Conservation (phyloP, 2,888 invertebrate species). For the Cheilosia impressa region DNA sequence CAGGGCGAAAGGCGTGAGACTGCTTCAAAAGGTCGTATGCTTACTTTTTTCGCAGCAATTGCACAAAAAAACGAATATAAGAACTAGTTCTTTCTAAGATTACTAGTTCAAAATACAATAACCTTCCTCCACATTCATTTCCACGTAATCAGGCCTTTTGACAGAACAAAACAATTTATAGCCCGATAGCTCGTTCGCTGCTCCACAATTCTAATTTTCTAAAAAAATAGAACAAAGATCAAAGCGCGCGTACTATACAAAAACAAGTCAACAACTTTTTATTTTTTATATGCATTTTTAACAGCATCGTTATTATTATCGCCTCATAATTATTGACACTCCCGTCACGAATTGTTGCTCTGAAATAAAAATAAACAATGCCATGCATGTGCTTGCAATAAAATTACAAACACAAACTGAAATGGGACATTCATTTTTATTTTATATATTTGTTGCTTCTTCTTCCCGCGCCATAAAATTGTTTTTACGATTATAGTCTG, state of each 20-base stretch:
- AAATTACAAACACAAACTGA: constrained; percentile 38
- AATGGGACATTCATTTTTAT: constrained; percentile 56
- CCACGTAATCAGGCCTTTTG: not conserved
- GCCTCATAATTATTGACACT: constrained; percentile 64
- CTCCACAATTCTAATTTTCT: constrained; percentile 19
- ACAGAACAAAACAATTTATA: constrained; percentile 3
- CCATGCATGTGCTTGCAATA: constrained; percentile 65
- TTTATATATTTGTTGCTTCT: constrained; percentile 40
- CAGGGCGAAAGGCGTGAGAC: too few species aligned
- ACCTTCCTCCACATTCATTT: not conserved
- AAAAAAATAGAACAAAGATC: constrained; percentile 31
- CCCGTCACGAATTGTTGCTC: constrained; percentile 59
- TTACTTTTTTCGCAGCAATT: too few species aligned
- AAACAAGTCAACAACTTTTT: constrained; percentile 24
- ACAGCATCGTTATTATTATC: constrained; percentile 57
- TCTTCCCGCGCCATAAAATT: constrained; percentile 55
- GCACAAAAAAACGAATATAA: too few species aligned
- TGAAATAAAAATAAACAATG: constrained; percentile 59
- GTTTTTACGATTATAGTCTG: constrained; percentile 65
- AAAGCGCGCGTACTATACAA: constrained; percentile 29
- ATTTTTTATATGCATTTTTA: constrained; percentile 28
- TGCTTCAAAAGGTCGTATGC: too few species aligned
- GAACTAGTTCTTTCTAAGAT: too few species aligned
- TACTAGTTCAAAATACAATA: not conserved
- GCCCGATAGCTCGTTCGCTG: not conserved